Conservation (phyloP, 2,797 vertebrate genomes). For the Girardinus metallicus region DNA sequence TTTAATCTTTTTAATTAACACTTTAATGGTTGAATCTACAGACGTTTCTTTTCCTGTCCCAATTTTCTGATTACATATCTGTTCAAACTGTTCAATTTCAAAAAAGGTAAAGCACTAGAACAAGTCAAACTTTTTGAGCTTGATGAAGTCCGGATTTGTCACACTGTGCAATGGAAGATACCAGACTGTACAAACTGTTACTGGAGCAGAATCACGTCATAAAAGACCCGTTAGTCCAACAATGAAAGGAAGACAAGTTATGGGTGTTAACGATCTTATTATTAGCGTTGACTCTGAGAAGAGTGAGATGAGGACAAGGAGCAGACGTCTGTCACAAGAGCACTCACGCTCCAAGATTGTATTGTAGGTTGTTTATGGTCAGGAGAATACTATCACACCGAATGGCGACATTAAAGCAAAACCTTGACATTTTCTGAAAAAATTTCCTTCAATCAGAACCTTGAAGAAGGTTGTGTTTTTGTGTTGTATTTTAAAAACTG, state of each 20-base stretch:
- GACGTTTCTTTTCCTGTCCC: background rate
- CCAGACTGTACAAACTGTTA: background rate
- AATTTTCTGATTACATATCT: background rate
- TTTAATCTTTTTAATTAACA: background rate
- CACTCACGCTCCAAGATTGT: background rate
- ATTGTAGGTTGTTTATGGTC: background rate
- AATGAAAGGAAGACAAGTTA: background rate
- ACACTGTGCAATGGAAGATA: background rate
- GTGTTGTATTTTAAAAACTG: background rate
- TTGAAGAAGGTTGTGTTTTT: background rate
- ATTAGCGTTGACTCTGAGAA: background rate
- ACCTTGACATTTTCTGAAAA: background rate
- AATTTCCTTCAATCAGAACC: background rate
- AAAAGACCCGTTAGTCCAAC: background rate
- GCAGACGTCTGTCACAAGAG: background rate
- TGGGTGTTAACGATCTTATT: background rate
- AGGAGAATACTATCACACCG: background rate
- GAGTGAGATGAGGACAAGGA: background rate
- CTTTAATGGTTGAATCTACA: background rate
- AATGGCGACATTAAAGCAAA: background rate
- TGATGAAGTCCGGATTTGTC: background rate
- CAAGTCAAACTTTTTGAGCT: background rate
- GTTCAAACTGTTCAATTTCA: background rate
- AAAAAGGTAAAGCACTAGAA: background rate
- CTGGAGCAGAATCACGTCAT: background rate